Base-by-base conservation (phyloP, 2,888 invertebrate genomes). In the Clusia tigrina region DNA sequence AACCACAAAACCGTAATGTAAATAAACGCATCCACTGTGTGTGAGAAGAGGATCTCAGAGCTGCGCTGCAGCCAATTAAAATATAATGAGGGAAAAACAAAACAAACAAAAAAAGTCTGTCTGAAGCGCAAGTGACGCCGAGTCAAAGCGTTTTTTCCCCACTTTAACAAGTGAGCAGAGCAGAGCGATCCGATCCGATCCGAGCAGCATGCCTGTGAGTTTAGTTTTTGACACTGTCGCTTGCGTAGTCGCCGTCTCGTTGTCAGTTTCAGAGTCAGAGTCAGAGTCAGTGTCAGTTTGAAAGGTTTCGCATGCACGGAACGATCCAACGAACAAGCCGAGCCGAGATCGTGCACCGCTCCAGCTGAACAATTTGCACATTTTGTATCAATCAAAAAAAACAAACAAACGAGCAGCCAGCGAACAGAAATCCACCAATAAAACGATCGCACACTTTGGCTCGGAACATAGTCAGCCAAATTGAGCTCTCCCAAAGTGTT, bases 241-340 rank as follows among this genome's bases (percentile, higher is more conserved):
- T n/a, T n/a, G n/a, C n/a, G n/a, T n/a, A n/a, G n/a, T n/a, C n/a
- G 9, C 42, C 42, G 6, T 5, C 42, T n/a, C n/a, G n/a, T n/a
- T 15, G 42, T 42, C 32, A 32, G 32, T 32, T 32, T 32, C 12
- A n/a, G n/a, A n/a, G n/a, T 32, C 32, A 32, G 32, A 32, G 12
- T 42, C 48, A 48, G 48, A 48, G 48, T 48, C 48, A 48, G 20
- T 48, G 48, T 48, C 48, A 48, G 48, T 22, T 20, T 20, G 22
- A 48, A 48, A 48, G 20, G 48, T 48, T 48, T 48, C 48, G 18
- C 22, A 2, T 22, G 48, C 5, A 6, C 48, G 48, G 2, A 48
- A 6, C 48, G 32, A 6, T 32, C 12, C 32, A 32, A 9, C 32
- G 32, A 32, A 32, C 32, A 32, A n/a, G 10, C 42, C 15, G 42